A percentile compares a stretch with the other conserved stretches of the same genome.
phyloP scores from a whole-genome alignment of 2,797 vertebrate species.

The Morelia viridis region DNA sequence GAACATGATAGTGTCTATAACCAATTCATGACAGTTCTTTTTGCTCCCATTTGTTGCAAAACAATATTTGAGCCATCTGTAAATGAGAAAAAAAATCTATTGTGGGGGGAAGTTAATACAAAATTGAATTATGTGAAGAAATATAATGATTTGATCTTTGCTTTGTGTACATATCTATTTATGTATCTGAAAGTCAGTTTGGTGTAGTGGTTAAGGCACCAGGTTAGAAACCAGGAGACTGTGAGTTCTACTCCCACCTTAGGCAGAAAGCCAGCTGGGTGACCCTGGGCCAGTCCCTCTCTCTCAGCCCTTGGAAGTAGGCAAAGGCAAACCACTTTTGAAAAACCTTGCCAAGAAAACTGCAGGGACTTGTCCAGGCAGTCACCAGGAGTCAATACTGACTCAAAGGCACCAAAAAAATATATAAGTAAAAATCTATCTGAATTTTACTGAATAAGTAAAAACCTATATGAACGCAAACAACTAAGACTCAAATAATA shows the following conservation, averaged over 20 bases:
- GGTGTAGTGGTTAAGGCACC: not conserved
- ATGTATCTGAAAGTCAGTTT: not conserved
- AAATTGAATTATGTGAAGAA: not conserved
- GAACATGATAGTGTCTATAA: not conserved
- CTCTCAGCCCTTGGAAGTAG: not conserved
- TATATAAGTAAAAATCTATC: not conserved
- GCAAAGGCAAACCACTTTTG: not conserved
- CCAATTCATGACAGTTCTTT: not conserved
- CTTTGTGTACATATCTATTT: constrained; percentile 37
- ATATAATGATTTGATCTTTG: constrained; percentile 37
- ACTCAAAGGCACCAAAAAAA: not conserved
- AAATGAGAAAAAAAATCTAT: constrained; percentile 18
- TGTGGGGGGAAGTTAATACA: constrained; percentile 48
- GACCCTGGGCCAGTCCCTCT: not conserved
- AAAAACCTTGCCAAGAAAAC: not conserved
- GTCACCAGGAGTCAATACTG: not conserved
- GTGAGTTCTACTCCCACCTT: not conserved
- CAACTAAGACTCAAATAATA: not conserved
- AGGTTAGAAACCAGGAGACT: not conserved
- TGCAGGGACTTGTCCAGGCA: not conserved
- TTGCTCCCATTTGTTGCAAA: constrained; percentile 9
- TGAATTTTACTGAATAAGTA: too few relatives aligned
- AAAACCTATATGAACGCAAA: not conserved
- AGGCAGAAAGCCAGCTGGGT: not conserved
- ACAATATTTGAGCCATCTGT: constrained; percentile 52